These are phyloP conservation scores for Stenolophus ochropezus DNA, from an alignment of 2,888 invertebrate species.

Conservation along the genomic window DNA sequence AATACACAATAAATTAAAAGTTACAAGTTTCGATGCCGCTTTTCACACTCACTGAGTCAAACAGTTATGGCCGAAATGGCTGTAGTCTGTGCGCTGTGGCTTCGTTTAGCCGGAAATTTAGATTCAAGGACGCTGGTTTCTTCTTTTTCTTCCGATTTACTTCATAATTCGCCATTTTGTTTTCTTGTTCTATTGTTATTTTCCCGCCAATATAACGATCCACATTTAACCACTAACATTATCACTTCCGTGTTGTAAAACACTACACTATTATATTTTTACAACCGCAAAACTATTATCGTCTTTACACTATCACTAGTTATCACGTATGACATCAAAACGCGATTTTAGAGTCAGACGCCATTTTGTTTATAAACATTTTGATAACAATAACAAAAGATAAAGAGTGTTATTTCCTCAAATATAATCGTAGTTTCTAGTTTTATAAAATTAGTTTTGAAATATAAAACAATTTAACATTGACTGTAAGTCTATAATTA, in stretches of 20 bases:
- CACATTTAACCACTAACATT: neutral
- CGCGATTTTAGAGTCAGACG: neutral
- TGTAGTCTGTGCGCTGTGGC: constrained; percentile 54
- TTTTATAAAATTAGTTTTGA: neutral
- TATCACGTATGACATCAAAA: neutral
- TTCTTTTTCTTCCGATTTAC: constrained; percentile 41
- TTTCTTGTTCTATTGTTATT: constrained; percentile 21
- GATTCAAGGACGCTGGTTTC: constrained; percentile 48
- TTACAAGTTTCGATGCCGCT: constrained; percentile 46
- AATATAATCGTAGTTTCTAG: neutral
- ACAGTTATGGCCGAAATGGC: constrained; percentile 57
- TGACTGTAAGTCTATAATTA: neutral
- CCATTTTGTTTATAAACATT: constrained; percentile 10
- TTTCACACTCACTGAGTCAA: constrained; percentile 47
- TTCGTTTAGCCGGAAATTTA: constrained; percentile 54
- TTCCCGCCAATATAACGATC: constrained; percentile 19
- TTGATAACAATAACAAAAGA: neutral
- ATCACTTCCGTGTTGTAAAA: too few species aligned
- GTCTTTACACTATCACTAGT: too few species aligned
- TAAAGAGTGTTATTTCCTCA: neutral
- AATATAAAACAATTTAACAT: neutral
- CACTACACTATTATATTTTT: too few species aligned
- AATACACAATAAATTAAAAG: constrained; percentile 37
- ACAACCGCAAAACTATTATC: too few species aligned
- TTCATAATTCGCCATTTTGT: constrained; percentile 37